Base-by-base conservation (phyloP, 2,113 vertebrate genomes). In the Sebastes fasciatus region DNA sequence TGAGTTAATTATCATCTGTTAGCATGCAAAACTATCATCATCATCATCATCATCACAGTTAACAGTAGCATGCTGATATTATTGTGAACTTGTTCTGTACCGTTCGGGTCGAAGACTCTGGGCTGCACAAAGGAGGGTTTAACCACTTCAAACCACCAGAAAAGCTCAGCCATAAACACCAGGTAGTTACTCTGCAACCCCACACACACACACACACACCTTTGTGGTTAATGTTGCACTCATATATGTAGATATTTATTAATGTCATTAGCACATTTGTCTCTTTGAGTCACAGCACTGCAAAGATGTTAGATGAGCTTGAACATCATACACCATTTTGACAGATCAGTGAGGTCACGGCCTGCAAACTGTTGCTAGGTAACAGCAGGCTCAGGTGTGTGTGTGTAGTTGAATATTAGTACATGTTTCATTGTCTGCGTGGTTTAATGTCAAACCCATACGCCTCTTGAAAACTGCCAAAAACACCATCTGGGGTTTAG, bases 111-210 rank as follows among this genome's bases (percentile, higher is more conserved):
- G 74, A 97, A 94, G 63, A 95, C 93, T 76, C 97, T 95, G 23
- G 98, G 98, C 14, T 96, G 97, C 12, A 99, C 98, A 87, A 99
- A 99, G 1, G 98, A 97, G 2, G 98, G 98, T 87, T 99, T 99
- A 79, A 99, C 98, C 13, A 99, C 98, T 95, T 99, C 98, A 90
- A 99, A 98, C 98, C 98, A 99, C 98, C 98, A 99, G 94, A 99
- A 99, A 77, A 99, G 96, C 88, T 99, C 98, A 61, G 98, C 98
- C 98, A 99, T 97, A 94, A 99, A 99, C 89, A 98, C 98, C 94
- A 99, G 95, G 92, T 98, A 99, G 91, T 99, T 99, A 92, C 96
- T 98, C 98, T 99, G 92, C 14, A 88, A 90, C 40, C 64, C 91
- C 54, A 87, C 48, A 73, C 74, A 72, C 46, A 83, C 43, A 78